A percentile compares a stretch with the other conserved stretches of the same genome.
phyloP scores from a whole-genome alignment of 1,140 invertebrate genomes.

The Orchesella cincta region DNA sequence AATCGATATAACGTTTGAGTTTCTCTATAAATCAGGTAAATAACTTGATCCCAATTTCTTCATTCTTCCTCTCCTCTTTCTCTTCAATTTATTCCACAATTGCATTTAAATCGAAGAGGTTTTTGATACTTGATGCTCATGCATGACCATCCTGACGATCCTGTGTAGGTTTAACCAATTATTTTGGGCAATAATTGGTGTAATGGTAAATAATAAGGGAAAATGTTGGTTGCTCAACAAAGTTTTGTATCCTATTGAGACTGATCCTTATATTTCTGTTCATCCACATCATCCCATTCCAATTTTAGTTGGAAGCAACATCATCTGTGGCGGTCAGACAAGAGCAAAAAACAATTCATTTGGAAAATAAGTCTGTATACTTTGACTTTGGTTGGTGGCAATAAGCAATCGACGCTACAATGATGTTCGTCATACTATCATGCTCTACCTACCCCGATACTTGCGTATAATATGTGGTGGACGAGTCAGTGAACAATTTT shows the following conservation, averaged over 20 bases:
- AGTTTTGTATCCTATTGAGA: constrained; percentile 17
- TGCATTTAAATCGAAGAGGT: no score
- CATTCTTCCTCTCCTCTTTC: no score
- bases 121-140: background rate
- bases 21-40: no score
- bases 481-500: background rate
- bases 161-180: constrained; percentile 27
- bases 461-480: background rate
- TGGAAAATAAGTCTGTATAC: background rate
- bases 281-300: constrained; percentile 15
- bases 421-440: no score
- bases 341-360: constrained; percentile 12
- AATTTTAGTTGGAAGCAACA: background rate
- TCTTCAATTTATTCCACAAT: no score
- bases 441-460: no score
- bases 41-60: constrained; percentile 2
- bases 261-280: background rate
- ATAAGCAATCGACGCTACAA: no score
- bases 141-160: background rate
- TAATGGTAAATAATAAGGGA: constrained; percentile 4
- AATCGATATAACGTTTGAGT: background rate
- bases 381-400: constrained; percentile 2
- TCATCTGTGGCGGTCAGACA: constrained; percentile 1
- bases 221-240: background rate
- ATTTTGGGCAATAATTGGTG: constrained; percentile 22